Percentiles rank a stretch among this genome's conserved stretches.
These are phyloP conservation scores for Megaceryle maxima DNA, from an alignment of 2,113 vertebrate species.

Conservation along the genomic window DNA sequence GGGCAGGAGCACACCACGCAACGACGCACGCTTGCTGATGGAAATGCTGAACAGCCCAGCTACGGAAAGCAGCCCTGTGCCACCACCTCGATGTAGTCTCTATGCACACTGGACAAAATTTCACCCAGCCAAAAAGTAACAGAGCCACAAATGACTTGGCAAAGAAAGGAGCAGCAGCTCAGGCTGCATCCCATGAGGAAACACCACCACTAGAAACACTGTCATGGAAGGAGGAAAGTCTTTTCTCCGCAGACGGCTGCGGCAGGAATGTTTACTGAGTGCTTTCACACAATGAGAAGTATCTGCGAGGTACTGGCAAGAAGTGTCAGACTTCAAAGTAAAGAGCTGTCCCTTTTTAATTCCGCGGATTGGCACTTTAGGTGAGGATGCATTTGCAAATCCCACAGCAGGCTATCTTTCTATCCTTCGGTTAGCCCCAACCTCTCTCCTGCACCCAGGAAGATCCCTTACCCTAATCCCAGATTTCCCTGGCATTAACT, in stretches of 20 bases:
- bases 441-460: neutral
- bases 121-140: neutral
- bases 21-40: neutral
- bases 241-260: neutral
- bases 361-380: neutral
- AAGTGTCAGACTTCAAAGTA: conserved; percentile 50
- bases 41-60: neutral
- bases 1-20: neutral
- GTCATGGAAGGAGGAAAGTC: conserved; percentile 8
- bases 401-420: accelerated
- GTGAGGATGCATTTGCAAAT: neutral
- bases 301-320: conserved; percentile 14
- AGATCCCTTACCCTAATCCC: neutral
- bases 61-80: neutral
- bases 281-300: conserved; percentile 26
- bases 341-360: neutral
- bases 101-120: neutral
- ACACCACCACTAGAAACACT: neutral
- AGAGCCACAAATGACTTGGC: neutral
- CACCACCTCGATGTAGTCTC: neutral
- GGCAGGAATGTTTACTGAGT: conserved; percentile 10
- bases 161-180: conserved; percentile 5
- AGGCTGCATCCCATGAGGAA: neutral
- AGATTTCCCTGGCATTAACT: accelerated
- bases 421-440: neutral